phyloP scores from a whole-genome alignment of 2,797 vertebrate genomes.

The Holocentrus rufus region DNA sequence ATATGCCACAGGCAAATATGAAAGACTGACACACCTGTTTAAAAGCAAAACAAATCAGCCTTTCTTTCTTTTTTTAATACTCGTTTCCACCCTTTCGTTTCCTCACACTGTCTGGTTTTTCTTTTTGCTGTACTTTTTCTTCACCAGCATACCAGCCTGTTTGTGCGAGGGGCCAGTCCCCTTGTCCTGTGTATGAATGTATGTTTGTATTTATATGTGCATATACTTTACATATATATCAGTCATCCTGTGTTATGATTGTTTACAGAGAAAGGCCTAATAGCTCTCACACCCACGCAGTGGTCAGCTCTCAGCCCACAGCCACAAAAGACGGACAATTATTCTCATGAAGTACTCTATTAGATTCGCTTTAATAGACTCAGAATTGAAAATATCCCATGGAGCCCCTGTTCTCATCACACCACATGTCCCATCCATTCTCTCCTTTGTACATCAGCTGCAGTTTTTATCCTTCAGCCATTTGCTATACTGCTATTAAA shows the following conservation, averaged over 20 bases:
- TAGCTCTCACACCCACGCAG: constrained; percentile 2
- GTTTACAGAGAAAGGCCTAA: constrained; percentile 64
- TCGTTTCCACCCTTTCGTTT: constrained; percentile 59
- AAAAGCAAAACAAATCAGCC: constrained; percentile 73
- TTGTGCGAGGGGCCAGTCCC: constrained; percentile 52
- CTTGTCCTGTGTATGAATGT: constrained; percentile 63
- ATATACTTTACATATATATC: constrained; percentile 72
- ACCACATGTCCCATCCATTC: neutral
- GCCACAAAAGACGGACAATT: constrained; percentile 1
- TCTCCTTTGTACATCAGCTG: constrained; percentile 28
- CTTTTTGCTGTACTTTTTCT: constrained; percentile 36
- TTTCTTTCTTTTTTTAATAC: constrained; percentile 29
- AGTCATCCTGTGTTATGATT: constrained; percentile 47
- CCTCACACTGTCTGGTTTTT: constrained; percentile 52
- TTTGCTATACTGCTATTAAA: constrained; percentile 32
- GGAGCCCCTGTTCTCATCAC: constrained; percentile 18
- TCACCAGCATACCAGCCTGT: constrained; percentile 67
- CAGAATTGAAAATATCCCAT: neutral
- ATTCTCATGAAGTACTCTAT: neutral
- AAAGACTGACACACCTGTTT: constrained; percentile 77
- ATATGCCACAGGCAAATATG: constrained; percentile 61
- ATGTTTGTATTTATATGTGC: constrained; percentile 77
- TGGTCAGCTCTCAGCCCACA: constrained; percentile 8
- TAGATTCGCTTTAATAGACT: constrained; percentile 16
- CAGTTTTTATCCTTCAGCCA: constrained; percentile 22